These are phyloP conservation scores for Eupeodes corollae DNA, from an alignment of 1,140 invertebrate species.

Conservation along the genomic window DNA sequence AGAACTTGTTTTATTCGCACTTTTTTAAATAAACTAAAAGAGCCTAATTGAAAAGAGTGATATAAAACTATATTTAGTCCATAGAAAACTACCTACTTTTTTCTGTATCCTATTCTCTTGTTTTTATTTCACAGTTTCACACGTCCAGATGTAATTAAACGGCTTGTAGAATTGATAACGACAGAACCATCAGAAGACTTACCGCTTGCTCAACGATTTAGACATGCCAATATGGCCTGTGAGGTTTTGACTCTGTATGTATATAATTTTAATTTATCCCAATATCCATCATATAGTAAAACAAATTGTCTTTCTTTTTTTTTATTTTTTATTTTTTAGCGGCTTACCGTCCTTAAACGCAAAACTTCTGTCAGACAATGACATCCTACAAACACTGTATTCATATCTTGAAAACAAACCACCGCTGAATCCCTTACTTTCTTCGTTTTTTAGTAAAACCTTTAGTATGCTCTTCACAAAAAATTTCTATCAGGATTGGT, in stretches of 20 bases:
- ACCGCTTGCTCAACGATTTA: constrained; percentile 70
- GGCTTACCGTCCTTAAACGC: constrained; percentile 79
- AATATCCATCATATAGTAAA: neutral
- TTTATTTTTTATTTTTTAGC: constrained; percentile 21
- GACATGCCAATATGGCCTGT: constrained; percentile 85
- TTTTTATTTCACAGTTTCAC: constrained; percentile 52
- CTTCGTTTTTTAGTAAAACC: constrained; percentile 92
- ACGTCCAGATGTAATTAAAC: constrained; percentile 68
- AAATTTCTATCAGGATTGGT: constrained; percentile 69
- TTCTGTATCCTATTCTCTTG: neutral
- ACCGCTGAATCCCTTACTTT: constrained; percentile 84
- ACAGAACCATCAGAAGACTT: constrained; percentile 68
- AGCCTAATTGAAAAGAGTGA: no score
- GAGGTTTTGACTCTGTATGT: constrained; percentile 68
- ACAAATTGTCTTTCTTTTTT: neutral
- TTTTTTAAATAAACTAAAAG: no score
- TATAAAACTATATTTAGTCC: neutral
- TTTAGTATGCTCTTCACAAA: constrained; percentile 74
- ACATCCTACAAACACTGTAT: constrained; percentile 73
- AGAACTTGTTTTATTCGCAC: no score
- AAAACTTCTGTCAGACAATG: constrained; percentile 64
- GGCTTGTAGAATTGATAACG: constrained; percentile 75
- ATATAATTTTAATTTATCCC: neutral
- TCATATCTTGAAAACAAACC: constrained; percentile 76
- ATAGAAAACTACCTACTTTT: neutral